Evolutionary conservation across 1,140 invertebrate genomes (phyloP).

Genomic region (Vanessa tameamea): DNA sequence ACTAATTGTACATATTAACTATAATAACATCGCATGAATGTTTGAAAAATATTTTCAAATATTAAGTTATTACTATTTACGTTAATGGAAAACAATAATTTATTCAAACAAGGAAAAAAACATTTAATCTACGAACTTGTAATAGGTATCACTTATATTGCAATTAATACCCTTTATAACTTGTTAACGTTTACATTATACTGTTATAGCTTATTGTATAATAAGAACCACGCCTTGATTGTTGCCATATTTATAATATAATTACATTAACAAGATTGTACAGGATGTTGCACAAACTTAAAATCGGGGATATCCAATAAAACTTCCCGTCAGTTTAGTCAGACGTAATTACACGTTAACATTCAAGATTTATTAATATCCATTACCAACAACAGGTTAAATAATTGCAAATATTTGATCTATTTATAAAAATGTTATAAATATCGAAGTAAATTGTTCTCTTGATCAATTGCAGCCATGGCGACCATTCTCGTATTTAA

Average conservation of each 20-base stretch:
- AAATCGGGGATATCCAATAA: constrained; percentile 17
- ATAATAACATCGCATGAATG: too few relatives aligned
- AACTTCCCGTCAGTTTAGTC: constrained; percentile 45
- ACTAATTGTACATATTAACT: too few relatives aligned
- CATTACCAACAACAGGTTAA: constrained; percentile 2
- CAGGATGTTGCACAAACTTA: constrained; percentile 20
- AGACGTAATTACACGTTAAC: constrained; percentile 32
- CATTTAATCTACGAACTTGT: background rate
- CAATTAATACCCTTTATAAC: background rate
- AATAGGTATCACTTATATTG: background rate
- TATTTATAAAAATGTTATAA: background rate
- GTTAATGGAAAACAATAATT: background rate
- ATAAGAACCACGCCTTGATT: constrained; percentile 1
- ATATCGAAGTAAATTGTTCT: too few relatives aligned
- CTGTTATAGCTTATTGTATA: background rate
- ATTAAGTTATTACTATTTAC: too few relatives aligned
- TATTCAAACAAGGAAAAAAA: background rate
- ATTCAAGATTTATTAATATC: background rate
- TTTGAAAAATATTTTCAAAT: too few relatives aligned
- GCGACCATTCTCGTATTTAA: too few relatives aligned
- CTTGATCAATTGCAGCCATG: too few relatives aligned
- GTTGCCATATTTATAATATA: background rate
- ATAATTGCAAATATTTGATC: background rate
- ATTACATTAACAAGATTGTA: constrained; percentile 17
- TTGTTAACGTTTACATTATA: background rate